A percentile compares a stretch with the other conserved stretches of the same genome.
phyloP scores from a whole-genome alignment of 2,888 invertebrate species.

The Ypsolopha sequella region DNA sequence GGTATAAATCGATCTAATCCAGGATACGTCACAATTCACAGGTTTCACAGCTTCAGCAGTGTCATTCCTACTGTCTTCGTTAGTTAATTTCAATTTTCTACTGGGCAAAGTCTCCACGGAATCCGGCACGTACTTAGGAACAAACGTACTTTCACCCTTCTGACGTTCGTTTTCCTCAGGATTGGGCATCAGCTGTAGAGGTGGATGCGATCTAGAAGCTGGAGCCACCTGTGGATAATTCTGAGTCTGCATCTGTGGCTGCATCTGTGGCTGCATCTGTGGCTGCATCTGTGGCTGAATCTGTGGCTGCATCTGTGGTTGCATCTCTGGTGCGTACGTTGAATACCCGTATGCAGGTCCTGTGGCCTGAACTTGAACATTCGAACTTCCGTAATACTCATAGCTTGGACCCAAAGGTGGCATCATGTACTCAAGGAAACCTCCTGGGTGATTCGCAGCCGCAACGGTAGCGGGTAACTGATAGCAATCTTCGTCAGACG shows the following conservation, averaged over 20 bases:
- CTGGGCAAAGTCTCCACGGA: not conserved
- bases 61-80: not conserved
- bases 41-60: not conserved
- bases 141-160: no score
- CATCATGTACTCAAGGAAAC: not conserved
- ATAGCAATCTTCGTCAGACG: constrained; percentile 7
- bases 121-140: not conserved
- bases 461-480: constrained; percentile 16
- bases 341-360: constrained; percentile 13
- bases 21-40: constrained; percentile 37
- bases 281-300: constrained; percentile 20
- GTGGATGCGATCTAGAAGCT: no score
- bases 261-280: constrained; percentile 9
- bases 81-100: not conserved
- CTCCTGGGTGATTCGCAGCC: constrained; percentile 11
- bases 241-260: not conserved
- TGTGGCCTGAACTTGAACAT: not conserved
- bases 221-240: no score
- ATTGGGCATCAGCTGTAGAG: no score
- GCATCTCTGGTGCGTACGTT: constrained; percentile 16
- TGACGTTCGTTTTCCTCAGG: no score
- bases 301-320: constrained; percentile 16
- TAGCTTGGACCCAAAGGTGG: not conserved
- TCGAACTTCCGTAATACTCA: not conserved
- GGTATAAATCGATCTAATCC: constrained; percentile 32